These are phyloP conservation scores for Orchestia grillus DNA, from an alignment of 1,140 invertebrate species.

Conservation along the genomic window DNA sequence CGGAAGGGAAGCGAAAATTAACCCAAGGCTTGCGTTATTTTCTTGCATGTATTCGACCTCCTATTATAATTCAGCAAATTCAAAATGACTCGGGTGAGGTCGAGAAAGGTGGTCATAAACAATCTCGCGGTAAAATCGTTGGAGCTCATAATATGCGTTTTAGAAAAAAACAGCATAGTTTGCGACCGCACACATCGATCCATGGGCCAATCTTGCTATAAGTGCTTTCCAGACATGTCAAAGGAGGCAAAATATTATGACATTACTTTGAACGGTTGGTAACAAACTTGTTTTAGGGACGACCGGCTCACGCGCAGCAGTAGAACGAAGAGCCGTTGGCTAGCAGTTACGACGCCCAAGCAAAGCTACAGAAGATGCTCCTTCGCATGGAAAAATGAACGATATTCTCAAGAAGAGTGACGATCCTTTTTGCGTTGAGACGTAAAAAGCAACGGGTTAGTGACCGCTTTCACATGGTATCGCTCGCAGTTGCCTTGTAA, in stretches of 20 bases:
- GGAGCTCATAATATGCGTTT: background rate
- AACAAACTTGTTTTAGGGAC: background rate
- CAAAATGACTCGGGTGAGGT: background rate
- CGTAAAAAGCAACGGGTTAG: constrained; percentile 27
- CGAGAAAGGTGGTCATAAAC: background rate
- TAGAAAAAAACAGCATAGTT: background rate
- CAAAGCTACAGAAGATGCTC: constrained; percentile 22
- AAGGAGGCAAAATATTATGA: background rate
- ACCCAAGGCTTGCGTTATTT: background rate
- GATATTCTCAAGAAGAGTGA: background rate
- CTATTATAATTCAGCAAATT: background rate
- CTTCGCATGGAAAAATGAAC: constrained; percentile 12
- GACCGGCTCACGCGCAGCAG: background rate
- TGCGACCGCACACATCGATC: background rate
- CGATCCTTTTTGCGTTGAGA: background rate
- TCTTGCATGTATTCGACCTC: background rate
- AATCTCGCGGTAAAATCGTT: background rate
- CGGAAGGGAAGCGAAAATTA: background rate
- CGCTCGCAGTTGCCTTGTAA: constrained; percentile 55
- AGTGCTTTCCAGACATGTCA: background rate
- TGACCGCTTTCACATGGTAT: constrained; percentile 50
- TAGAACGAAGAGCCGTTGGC: background rate
- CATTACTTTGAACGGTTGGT: background rate
- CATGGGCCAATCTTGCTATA: background rate
- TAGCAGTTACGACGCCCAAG: background rate